These are phyloP conservation scores for Rhinoptilus africanus DNA, from an alignment of 2,113 vertebrate species.

Conservation along the genomic window DNA sequence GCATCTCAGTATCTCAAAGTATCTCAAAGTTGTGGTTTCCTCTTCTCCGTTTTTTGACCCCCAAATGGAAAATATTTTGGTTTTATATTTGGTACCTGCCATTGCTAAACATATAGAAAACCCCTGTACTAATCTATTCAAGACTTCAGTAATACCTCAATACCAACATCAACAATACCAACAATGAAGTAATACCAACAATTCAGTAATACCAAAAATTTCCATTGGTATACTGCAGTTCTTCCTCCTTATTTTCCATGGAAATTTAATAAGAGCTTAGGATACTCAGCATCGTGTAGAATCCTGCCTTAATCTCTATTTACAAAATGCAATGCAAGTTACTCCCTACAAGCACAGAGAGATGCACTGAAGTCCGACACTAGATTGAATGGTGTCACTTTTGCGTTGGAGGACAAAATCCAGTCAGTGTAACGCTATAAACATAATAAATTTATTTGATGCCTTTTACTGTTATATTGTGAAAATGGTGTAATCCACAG, in stretches of 20 bases:
- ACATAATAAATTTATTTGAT: neutral
- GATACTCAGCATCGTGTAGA: neutral
- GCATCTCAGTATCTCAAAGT: neutral
- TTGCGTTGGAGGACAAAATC: neutral
- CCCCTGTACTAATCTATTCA: neutral
- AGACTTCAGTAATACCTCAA: neutral
- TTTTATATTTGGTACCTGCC: neutral
- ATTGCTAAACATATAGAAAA: neutral
- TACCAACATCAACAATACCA: too few relatives aligned
- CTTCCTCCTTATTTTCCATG: neutral
- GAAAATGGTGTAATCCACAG: neutral
- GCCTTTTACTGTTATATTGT: neutral
- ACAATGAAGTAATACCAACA: neutral
- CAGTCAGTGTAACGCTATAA: neutral
- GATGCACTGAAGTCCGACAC: neutral
- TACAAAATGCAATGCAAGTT: neutral
- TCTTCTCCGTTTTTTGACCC: neutral
- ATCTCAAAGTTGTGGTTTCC: neutral
- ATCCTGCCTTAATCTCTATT: neutral
- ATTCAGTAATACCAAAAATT: neutral
- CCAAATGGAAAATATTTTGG: neutral
- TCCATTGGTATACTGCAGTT: neutral
- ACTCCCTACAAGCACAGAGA: neutral
- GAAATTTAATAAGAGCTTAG: neutral
- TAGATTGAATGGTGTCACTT: neutral